Evolutionary conservation across 2,888 invertebrate genomes (phyloP).

Genomic region (Rotaria sp.): DNA sequence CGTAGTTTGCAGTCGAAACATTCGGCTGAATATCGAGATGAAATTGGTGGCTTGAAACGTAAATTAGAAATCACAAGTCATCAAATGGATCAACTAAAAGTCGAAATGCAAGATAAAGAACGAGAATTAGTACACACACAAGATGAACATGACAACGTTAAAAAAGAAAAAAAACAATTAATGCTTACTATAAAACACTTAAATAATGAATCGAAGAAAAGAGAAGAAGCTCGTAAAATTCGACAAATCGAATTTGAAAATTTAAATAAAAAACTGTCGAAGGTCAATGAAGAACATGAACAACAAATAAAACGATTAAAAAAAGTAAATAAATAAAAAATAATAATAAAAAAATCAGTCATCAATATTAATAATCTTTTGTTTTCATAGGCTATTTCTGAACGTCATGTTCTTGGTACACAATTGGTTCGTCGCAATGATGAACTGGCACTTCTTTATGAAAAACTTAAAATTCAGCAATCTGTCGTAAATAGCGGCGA

Average conservation of each 20-base stretch:
- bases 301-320: constrained; percentile 68
- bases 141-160: constrained; percentile 58
- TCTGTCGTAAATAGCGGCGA: constrained; percentile 72
- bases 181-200: constrained; percentile 60
- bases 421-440: constrained; percentile 77
- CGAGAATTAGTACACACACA: constrained; percentile 61
- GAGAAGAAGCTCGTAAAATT: constrained; percentile 55
- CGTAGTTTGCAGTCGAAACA: constrained; percentile 64
- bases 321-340: constrained; percentile 46
- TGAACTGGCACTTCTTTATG: constrained; percentile 69
- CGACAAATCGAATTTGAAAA: constrained; percentile 64
- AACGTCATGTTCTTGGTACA: constrained; percentile 70
- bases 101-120: constrained; percentile 71
- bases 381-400: constrained; percentile 51
- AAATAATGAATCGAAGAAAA: constrained; percentile 60
- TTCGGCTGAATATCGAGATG: constrained; percentile 47
- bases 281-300: constrained; percentile 66
- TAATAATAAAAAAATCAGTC: background rate
- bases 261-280: constrained; percentile 66
- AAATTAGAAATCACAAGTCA: constrained; percentile 67
- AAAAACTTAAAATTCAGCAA: constrained; percentile 71
- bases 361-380: background rate
- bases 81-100: constrained; percentile 77
- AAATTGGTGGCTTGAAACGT: constrained; percentile 60
- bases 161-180: constrained; percentile 65